Evolutionary conservation across 1,140 invertebrate species (phyloP), one percentile per base, ranked within the genome.

Genomic region (Pseudobourletiella spinata): DNA sequence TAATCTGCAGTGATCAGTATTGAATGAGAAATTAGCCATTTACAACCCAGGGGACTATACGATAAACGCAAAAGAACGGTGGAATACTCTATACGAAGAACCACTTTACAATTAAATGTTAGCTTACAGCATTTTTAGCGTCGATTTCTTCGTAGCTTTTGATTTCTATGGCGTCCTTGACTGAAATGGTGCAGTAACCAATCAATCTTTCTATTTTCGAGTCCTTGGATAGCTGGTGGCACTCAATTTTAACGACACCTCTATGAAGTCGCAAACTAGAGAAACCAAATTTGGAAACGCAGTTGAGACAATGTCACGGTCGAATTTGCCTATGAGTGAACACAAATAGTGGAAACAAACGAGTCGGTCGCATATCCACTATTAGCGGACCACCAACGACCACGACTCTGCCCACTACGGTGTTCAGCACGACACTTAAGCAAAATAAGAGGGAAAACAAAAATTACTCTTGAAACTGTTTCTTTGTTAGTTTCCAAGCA

Each of bases 401-500:
- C n/a, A n/a, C n/a, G n/a, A n/a, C n/a, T n/a, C n/a, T n/a, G n/a
- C n/a, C n/a, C n/a, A n/a, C n/a, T n/a, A n/a, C n/a, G n/a, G n/a
- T n/a, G n/a, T n/a, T n/a, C n/a, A n/a, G n/a, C n/a, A n/a, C n/a
- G n/a, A n/a, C n/a, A n/a, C n/a, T n/a, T n/a, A n/a, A n/a, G n/a
- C n/a, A n/a, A n/a, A n/a, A n/a, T 18, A 48, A 48, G 46, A 48
- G 24, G 18, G 22, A 48, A 25, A 20, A 15, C 6, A 20, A 8
- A 11, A 48, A n/a, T 48, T 25, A 48, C 46, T 48, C 46, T 48
- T 48, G 46, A n/a, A 48, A 48, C 24, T 48, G 8, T 20, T 48
- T 48, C 46, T 48, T 48, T 11, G 6, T 48, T 22, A 48, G 22
- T 25, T 48, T 48, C 46, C 46, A 48, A n/a, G 46, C 46, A 48